These are phyloP conservation scores for Sarcophaga carnaria DNA, from an alignment of 2,888 invertebrate genomes.

Conservation along the genomic window DNA sequence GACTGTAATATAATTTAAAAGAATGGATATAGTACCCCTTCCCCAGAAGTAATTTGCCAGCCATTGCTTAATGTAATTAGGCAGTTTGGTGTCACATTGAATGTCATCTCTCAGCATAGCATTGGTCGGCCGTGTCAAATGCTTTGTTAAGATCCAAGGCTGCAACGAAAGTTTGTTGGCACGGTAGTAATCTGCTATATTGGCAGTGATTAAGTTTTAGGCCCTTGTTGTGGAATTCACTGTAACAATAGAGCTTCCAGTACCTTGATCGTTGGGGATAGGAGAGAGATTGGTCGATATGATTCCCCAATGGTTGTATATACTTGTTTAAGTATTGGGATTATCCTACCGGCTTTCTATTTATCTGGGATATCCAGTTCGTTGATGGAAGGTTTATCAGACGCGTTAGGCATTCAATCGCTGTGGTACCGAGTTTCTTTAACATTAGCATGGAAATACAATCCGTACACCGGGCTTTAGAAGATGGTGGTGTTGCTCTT, in stretches of 20 bases:
- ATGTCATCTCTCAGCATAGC: too few relatives aligned
- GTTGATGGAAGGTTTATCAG: not conserved
- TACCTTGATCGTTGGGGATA: too few relatives aligned
- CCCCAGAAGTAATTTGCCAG: too few relatives aligned
- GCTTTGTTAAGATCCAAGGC: too few relatives aligned
- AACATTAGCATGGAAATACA: not conserved
- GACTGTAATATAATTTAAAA: too few relatives aligned
- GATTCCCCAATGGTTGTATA: not conserved
- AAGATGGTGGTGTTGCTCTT: not conserved
- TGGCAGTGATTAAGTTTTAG: not conserved
- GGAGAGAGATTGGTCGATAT: not conserved
- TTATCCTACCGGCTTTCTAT: not conserved
- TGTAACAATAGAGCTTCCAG: not conserved
- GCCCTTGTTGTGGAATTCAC: not conserved
- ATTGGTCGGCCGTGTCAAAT: too few relatives aligned
- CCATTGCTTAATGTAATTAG: too few relatives aligned
- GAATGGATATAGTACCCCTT: too few relatives aligned
- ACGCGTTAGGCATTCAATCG: not conserved
- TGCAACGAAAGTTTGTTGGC: too few relatives aligned
- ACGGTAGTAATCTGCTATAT: too few relatives aligned
- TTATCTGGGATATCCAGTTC: not conserved
- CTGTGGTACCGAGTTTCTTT: not conserved
- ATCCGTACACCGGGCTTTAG: not conserved
- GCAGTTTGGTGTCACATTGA: too few relatives aligned
- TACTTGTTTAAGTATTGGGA: not conserved